Evolutionary conservation across 1,140 invertebrate genomes (phyloP).

Genomic region (Chrysopa pallens): DNA sequence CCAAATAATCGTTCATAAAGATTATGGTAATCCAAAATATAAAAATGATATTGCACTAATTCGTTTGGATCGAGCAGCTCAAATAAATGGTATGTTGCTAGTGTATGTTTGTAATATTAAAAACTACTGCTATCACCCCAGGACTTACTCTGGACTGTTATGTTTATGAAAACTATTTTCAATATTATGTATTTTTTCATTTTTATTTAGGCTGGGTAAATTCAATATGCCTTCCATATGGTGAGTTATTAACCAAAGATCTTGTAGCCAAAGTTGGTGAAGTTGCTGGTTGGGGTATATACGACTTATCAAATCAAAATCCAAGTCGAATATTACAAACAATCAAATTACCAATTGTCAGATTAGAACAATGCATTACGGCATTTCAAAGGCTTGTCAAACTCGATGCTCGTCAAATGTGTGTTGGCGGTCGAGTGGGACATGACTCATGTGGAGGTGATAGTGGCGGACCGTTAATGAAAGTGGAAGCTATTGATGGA

Average conservation of each 20-base stretch:
- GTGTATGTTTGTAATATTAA: not conserved
- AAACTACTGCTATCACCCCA: not conserved
- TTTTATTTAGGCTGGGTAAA: constrained; percentile 20
- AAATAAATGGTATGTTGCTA: constrained; percentile 29
- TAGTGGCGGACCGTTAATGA: constrained; percentile 48
- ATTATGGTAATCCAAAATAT: constrained; percentile 35
- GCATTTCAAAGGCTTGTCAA: constrained; percentile 18
- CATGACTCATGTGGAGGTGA: constrained; percentile 32
- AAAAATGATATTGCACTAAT: constrained; percentile 50
- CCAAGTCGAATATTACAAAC: constrained; percentile 18
- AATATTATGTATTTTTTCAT: not conserved
- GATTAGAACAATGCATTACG: constrained; percentile 19
- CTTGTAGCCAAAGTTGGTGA: constrained; percentile 24
- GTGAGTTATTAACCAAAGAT: constrained; percentile 13
- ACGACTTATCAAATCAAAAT: constrained; percentile 7
- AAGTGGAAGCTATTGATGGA: constrained; percentile 20
- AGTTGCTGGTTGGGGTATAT: constrained; percentile 33
- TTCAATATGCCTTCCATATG: constrained; percentile 31
- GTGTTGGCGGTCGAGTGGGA: constrained; percentile 16
- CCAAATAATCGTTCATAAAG: constrained; percentile 27
- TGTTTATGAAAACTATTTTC: not conserved
- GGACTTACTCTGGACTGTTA: not conserved
- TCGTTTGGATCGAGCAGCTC: constrained; percentile 26
- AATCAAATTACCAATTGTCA: constrained; percentile 26
- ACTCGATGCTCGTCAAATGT: constrained; percentile 12